These are phyloP conservation scores for Anoplophora glabripennis DNA, from an alignment of 1,140 invertebrate species.

Conservation along the genomic window DNA sequence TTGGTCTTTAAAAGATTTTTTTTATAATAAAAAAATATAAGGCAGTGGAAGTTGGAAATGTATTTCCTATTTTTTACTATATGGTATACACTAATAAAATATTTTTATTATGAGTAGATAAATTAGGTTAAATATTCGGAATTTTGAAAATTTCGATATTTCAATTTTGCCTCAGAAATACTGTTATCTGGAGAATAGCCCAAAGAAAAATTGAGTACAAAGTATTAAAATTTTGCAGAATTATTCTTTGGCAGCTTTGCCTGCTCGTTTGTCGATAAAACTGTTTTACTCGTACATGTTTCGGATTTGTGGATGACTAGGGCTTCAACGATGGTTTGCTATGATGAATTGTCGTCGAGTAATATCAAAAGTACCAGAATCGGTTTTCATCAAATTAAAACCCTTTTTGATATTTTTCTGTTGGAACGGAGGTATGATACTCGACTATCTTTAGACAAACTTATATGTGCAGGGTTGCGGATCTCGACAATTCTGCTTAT, in stretches of 20 bases:
- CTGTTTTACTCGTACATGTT: not conserved
- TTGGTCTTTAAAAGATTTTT: constrained; percentile 19
- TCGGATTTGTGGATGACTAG: not conserved
- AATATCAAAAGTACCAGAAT: too few species aligned
- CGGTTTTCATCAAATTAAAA: too few species aligned
- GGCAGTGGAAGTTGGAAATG: constrained; percentile 21
- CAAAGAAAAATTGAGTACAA: constrained; percentile 21
- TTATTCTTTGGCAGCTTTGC: constrained; percentile 17
- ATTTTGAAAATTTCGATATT: not conserved
- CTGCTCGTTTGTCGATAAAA: constrained; percentile 8
- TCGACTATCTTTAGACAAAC: constrained; percentile 8
- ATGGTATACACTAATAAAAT: too few species aligned
- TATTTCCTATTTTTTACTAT: constrained; percentile 10
- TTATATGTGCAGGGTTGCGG: not conserved
- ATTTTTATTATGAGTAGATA: too few species aligned
- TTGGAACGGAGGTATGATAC: not conserved
- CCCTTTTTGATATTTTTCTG: not conserved
- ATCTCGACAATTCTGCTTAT: constrained; percentile 13
- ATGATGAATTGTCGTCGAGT: too few species aligned
- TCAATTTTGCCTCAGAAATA: not conserved
- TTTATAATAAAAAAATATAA: constrained; percentile 7
- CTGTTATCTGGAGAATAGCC: constrained; percentile 7
- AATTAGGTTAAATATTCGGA: not conserved
- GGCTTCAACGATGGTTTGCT: not conserved
- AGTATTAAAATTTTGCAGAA: constrained; percentile 9